Evolutionary conservation across 2,113 vertebrate genomes (phyloP).

Genomic region (Anolis carolinensis): DNA sequence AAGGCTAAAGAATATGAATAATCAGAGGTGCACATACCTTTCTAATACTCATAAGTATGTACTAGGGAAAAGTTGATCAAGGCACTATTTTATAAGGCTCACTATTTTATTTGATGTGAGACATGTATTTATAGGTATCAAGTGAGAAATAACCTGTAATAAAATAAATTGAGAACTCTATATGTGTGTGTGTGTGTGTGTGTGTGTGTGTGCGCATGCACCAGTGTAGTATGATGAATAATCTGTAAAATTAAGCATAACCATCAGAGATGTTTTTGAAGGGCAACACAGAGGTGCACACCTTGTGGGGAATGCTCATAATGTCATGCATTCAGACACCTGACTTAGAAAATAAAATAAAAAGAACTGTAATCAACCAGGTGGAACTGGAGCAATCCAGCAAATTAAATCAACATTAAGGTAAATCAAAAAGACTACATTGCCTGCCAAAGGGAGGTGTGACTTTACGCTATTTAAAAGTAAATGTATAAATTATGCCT

Average conservation of each 20-base stretch:
- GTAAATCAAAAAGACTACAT: constrained; percentile 25
- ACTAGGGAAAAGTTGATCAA: neutral
- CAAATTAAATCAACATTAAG: constrained; percentile 26
- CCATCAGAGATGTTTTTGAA: constrained; percentile 30
- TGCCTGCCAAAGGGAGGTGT: constrained; percentile 26
- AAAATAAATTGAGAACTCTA: too few species aligned
- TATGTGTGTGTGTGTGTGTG: too few species aligned
- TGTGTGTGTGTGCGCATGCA: too few species aligned
- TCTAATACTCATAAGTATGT: neutral
- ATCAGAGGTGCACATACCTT: neutral
- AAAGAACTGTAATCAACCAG: constrained; percentile 9
- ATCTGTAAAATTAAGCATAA: constrained; percentile 37
- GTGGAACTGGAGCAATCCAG: constrained; percentile 24
- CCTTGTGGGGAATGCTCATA: constrained; percentile 34
- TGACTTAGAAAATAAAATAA: constrained; percentile 44
- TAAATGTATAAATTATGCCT: neutral
- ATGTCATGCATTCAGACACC: constrained; percentile 42
- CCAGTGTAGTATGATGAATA: neutral
- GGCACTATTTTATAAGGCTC: neutral
- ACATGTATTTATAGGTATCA: neutral
- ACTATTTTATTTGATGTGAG: neutral
- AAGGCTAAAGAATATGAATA: neutral
- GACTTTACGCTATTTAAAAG: neutral
- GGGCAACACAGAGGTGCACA: constrained; percentile 47
- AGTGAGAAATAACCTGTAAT: neutral